These are phyloP conservation scores for Rhagophthalmus giganteus DNA, from an alignment of 2,888 invertebrate species.

Conservation along the genomic window DNA sequence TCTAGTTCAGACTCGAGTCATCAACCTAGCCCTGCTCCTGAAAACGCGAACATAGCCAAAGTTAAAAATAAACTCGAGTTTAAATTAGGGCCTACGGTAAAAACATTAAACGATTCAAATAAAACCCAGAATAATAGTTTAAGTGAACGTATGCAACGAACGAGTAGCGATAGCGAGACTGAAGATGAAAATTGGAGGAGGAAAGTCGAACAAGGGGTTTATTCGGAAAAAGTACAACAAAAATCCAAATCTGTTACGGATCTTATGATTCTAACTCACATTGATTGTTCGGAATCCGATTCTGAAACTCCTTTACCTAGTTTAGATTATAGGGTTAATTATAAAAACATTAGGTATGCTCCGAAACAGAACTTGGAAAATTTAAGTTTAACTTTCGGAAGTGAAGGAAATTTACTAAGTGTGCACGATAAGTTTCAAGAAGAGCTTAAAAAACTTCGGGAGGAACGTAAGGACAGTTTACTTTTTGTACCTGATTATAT, in stretches of 20 bases:
- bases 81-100: slow-evolving; percentile 48
- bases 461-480: slow-evolving; percentile 53
- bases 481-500: slow-evolving; percentile 54
- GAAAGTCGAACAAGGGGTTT: slow-evolving; percentile 62
- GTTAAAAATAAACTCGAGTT: slow-evolving; percentile 45
- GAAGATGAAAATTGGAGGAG: slow-evolving; percentile 67
- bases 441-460: slow-evolving; percentile 58
- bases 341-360: slow-evolving; percentile 53
- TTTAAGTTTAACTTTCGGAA: slow-evolving; percentile 55
- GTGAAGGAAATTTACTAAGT: slow-evolving; percentile 61
- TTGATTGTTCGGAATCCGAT: slow-evolving; percentile 65
- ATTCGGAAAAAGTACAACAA: slow-evolving; percentile 65
- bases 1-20: slow-evolving; percentile 62
- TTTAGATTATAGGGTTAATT: slow-evolving; percentile 49
- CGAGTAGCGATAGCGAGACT: slow-evolving; percentile 62
- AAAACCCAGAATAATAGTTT: slow-evolving; percentile 42
- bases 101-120: slow-evolving; percentile 12
- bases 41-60: slow-evolving; percentile 46
- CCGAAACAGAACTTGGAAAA: slow-evolving; percentile 49
- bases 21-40: slow-evolving; percentile 60
- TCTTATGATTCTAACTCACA: slow-evolving; percentile 68
- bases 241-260: slow-evolving; percentile 70
- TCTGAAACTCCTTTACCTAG: slow-evolving; percentile 57
- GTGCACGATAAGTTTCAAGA: slow-evolving; percentile 61
- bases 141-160: slow-evolving; percentile 44